Percentiles rank a stretch among this genome's conserved stretches.
These are phyloP conservation scores for Trididemnum clinides DNA, from an alignment of 23 tunicate genomes.

Conservation along the genomic window DNA sequence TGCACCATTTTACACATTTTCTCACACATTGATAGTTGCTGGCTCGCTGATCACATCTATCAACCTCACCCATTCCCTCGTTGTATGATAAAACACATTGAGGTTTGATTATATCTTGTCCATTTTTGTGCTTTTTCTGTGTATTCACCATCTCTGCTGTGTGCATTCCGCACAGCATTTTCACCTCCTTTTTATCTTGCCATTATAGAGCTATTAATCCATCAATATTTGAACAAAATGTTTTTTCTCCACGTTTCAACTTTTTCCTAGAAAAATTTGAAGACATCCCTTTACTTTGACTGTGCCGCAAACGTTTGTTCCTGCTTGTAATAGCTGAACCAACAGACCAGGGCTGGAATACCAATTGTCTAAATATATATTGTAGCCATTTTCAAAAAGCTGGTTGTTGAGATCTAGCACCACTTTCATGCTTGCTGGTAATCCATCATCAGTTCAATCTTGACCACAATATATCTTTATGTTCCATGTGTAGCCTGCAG, in stretches of 20 bases:
- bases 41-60: conserved; percentile 11
- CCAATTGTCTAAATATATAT: conserved; percentile 3
- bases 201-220: conserved; percentile 13
- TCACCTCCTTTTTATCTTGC: conserved; percentile 19
- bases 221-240: background rate
- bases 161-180: conserved; percentile 15
- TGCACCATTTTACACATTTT: conserved; percentile 9
- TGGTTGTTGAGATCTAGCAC: conserved; percentile 18
- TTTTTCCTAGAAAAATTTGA: background rate
- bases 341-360: conserved; percentile 5
- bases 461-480: conserved; percentile 1
- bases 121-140: background rate
- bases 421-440: conserved; percentile 12
- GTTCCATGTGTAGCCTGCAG: conserved; percentile 12
- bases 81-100: conserved; percentile 6
- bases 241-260: background rate
- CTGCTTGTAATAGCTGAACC: conserved; percentile 1
- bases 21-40: background rate
- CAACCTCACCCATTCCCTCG: conserved; percentile 17
- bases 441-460: background rate
- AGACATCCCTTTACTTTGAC: conserved; percentile 4
- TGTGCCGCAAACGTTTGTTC: conserved; percentile 23
- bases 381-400: conserved; percentile 2
- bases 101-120: conserved; percentile 12
- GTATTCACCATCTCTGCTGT: conserved; percentile 9